These are phyloP conservation scores for Lasiommata megera DNA, from an alignment of 2,888 invertebrate species.

Conservation along the genomic window DNA sequence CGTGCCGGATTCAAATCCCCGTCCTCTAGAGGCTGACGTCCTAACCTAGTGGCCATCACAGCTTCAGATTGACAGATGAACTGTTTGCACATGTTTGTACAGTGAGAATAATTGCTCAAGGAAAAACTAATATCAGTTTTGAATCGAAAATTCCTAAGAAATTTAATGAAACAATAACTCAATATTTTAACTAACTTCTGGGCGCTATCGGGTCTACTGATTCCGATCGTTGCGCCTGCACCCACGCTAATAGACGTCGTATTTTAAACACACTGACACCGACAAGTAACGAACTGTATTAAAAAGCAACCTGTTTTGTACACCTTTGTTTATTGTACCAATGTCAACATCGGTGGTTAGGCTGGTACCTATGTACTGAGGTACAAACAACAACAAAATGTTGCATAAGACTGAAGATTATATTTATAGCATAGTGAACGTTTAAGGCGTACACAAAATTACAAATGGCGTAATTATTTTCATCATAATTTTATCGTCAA, in stretches of 20 bases:
- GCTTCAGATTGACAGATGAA: too few species aligned
- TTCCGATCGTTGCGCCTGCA: background rate
- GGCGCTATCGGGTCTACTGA: background rate
- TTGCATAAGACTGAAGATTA: background rate
- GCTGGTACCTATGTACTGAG: background rate
- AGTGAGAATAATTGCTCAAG: too few species aligned
- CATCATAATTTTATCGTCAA: background rate
- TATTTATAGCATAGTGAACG: background rate
- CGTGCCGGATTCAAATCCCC: too few species aligned
- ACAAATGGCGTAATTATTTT: background rate
- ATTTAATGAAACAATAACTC: background rate
- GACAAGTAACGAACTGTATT: constrained; percentile 18
- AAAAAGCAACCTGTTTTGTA: constrained; percentile 8
- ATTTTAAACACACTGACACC: constrained; percentile 26
- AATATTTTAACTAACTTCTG: background rate
- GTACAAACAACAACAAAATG: too few species aligned
- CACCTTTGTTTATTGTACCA: constrained; percentile 1
- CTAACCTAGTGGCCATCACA: too few species aligned
- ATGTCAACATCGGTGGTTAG: background rate
- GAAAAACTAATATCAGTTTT: background rate
- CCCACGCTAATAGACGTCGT: constrained; percentile 26
- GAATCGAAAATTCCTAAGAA: background rate
- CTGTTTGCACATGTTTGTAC: too few species aligned
- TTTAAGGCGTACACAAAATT: background rate
- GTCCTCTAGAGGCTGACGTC: too few species aligned